Conservation (phyloP, 2,888 invertebrate genomes). For the Euspilapteryx auroguttella region DNA sequence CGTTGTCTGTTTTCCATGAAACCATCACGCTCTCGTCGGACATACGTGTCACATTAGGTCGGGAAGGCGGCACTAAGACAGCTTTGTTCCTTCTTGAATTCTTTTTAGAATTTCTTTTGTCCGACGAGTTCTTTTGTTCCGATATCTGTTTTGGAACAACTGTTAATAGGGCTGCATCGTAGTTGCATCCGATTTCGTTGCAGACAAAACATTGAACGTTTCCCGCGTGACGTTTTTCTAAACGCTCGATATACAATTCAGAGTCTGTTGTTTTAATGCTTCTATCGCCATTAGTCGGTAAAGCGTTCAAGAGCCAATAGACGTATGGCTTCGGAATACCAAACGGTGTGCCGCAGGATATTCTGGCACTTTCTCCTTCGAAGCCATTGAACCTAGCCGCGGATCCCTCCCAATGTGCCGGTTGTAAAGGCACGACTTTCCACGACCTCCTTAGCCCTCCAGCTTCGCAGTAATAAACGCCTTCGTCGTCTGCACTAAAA, state of each 20-base stretch:
- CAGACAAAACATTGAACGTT: constrained; percentile 89
- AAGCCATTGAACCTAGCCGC: constrained; percentile 51
- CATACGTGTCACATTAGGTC: constrained; percentile 83
- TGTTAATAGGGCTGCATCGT: constrained; percentile 69
- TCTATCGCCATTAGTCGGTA: constrained; percentile 57
- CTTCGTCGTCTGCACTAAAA: no score
- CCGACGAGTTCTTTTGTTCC: no score
- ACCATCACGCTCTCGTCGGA: constrained; percentile 92
- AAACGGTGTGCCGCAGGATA: constrained; percentile 60
- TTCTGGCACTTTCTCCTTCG: constrained; percentile 38
- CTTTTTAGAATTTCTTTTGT: no score
- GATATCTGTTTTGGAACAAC: constrained; percentile 79
- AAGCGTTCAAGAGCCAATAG: constrained; percentile 86
- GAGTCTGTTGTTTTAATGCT: constrained; percentile 28
- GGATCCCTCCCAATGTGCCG: constrained; percentile 53
- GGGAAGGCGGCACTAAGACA: constrained; percentile 83
- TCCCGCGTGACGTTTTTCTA: constrained; percentile 85
- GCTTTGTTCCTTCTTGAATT: no score
- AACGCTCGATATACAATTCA: constrained; percentile 64
- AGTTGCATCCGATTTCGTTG: constrained; percentile 76
- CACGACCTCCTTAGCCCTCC: constrained; percentile 57
- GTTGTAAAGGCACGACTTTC: constrained; percentile 41
- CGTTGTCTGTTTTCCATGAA: constrained; percentile 85
- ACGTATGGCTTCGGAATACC: constrained; percentile 78
- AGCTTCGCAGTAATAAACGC: constrained; percentile 79